Evolutionary conservation across 2,888 invertebrate genomes (phyloP), one percentile per base, ranked within the genome.

Genomic region (Osmoderma eremita): DNA sequence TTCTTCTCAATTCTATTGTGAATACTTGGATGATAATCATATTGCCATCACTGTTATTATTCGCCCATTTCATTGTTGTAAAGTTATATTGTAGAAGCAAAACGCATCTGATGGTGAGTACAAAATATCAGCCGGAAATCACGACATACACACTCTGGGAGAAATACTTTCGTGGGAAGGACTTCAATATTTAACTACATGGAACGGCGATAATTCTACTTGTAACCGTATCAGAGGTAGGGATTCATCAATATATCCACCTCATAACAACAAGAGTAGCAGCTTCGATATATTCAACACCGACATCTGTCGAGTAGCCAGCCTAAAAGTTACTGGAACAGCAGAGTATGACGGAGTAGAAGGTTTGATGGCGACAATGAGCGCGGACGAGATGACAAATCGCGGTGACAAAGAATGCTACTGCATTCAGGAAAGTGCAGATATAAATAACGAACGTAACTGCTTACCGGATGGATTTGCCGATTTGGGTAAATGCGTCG

Each of bases 111-210:
- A 88, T 71, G 85, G 86, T 0, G 81, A 84, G 0, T 90, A 87
- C 75, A 85, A 86, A 69, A 85, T 89, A 0, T 79, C 83, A 39
- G 83, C 86, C n/a, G 89, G 90, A 2, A 73, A 85, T n/a, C 78
- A 83, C 0, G 82, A 88, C 71, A 75, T 83, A 0, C 74, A 72
- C n/a, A 76, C 82, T 49, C 78, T 88, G 6, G 86, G 86, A n/a
- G 78, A 84, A 61, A 86, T 89, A 51, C 76, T 83, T 15, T 76
- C 79, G 8, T 86, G 84, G 72, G 83, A 86, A 53, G 81, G 66
- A 10, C 10, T 50, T n/a, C 8, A 65, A 12, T 68, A 72, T 20
- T 69, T 72, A 5, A 13, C 64, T 6, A 68, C 63, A 49, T 75
- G 75, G 75, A 82, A 84, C 69, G 78, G 77, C 8, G 77, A 76